A percentile compares a stretch with the other conserved stretches of the same genome.
These are phyloP conservation scores for Lutjanus argentimaculatus DNA, from an alignment of 2,797 vertebrate species.

Conservation along the genomic window DNA sequence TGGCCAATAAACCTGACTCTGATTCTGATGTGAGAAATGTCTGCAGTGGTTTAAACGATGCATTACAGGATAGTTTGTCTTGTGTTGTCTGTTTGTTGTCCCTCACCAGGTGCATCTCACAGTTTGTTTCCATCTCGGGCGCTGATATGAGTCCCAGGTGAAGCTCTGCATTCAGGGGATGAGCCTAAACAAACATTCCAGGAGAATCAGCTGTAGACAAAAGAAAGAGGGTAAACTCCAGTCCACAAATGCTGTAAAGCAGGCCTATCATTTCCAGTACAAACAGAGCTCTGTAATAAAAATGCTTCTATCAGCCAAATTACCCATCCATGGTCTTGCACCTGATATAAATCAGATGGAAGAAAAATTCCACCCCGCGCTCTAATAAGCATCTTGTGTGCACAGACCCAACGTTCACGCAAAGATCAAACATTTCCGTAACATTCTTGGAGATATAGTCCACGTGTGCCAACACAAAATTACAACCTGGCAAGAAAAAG, in stretches of 20 bases:
- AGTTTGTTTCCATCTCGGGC: slow-evolving; percentile 40
- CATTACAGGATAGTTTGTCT: background rate
- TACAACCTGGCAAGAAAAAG: slow-evolving; percentile 63
- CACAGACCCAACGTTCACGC: slow-evolving; percentile 52
- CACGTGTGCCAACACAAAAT: slow-evolving; percentile 76
- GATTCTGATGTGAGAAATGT: background rate
- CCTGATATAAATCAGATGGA: slow-evolving; percentile 87
- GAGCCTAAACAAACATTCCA: slow-evolving; percentile 79
- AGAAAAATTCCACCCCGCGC: slow-evolving; percentile 82
- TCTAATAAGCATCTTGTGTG: slow-evolving; percentile 84
- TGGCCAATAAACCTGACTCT: background rate
- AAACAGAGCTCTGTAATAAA: slow-evolving; percentile 82
- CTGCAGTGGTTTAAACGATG: background rate
- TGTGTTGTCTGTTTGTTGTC: background rate
- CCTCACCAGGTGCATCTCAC: slow-evolving; percentile 58
- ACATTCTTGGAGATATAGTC: slow-evolving; percentile 75
- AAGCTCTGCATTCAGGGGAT: slow-evolving; percentile 56
- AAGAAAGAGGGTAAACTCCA: slow-evolving; percentile 69
- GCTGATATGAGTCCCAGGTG: slow-evolving; percentile 62
- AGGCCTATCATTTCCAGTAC: slow-evolving; percentile 81
- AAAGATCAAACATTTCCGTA: slow-evolving; percentile 82
- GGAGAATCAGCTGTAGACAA: slow-evolving; percentile 73
- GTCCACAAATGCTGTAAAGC: slow-evolving; percentile 68
- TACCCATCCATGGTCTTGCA: slow-evolving; percentile 79
- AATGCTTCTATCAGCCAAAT: slow-evolving; percentile 79